Base-by-base conservation (phyloP, 1,140 invertebrate species). In the Cheumatopsyche charites region DNA sequence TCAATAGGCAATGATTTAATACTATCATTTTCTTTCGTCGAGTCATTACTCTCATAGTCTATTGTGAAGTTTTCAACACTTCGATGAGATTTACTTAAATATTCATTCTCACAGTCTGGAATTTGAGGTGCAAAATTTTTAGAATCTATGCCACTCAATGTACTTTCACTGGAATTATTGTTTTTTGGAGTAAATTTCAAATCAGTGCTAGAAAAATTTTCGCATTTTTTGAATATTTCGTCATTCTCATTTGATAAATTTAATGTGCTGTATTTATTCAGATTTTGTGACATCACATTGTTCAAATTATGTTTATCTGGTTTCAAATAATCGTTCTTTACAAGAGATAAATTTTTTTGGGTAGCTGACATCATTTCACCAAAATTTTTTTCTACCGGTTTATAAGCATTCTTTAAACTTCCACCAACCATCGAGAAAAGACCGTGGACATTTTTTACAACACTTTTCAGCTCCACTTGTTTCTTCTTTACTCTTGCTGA, bases 391-490 rank as follows among this genome's bases (percentile, higher is more conserved):
- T 76, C 74, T 63, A 76, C 65, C 0, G 74, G 74, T 70, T 72
- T 76, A 42, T 76, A 76, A 13, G 74, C 74, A 49, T 66, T 76
- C 67, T 76, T 76, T n/a, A 72, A 29, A 67, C 65, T 68, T 6
- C 71, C 71, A 2, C 71, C 71, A 6, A 76, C 63, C 6, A 65
- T 66, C 6, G 74, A 76, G 47, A 76, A 76, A 11, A 76, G 19
- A 4, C 74, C 74, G 47, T 76, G 74, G 1, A 76, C 69, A 67
- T 76, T 76, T 71, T 72, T 73, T 0, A 76, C 74, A 4, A 76
- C 72, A n/a, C 71, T 58, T 36, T 36, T 36, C 42, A 55, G 13
- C 15, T 68, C 29, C 2, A 29, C 61, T n/a, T 62, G 29, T 55
- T 68, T 68, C 17, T n/a, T 13, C 4, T 55, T 36, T 15, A n/a